These are phyloP conservation scores for Gorsachius goisagi DNA, from an alignment of 2,113 vertebrate genomes.

Conservation along the genomic window DNA sequence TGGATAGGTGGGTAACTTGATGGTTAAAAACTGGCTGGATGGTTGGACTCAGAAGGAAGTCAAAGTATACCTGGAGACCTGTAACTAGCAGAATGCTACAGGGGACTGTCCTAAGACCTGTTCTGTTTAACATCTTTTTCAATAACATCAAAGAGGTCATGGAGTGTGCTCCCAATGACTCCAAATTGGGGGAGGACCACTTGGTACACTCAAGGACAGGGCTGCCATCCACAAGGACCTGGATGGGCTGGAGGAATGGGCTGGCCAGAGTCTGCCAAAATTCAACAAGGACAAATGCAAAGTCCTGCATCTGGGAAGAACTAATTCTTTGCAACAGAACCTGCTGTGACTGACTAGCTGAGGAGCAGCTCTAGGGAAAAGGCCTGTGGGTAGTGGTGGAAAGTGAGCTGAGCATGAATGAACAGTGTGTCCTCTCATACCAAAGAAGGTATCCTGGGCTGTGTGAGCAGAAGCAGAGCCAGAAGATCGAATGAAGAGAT, in stretches of 20 bases:
- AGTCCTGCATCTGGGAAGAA: neutral
- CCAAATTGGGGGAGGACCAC: neutral
- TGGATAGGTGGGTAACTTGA: neutral
- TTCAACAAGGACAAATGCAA: neutral
- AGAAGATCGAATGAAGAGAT: neutral
- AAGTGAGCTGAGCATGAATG: accelerated
- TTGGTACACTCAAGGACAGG: neutral
- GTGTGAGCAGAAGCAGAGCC: neutral
- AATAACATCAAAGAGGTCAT: neutral
- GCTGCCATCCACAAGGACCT: neutral
- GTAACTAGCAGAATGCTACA: neutral
- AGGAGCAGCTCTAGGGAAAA: neutral
- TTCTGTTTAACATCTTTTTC: neutral
- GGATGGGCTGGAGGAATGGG: neutral
- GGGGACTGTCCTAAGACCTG: neutral
- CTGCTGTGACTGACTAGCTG: neutral
- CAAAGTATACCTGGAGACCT: neutral
- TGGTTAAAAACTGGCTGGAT: neutral
- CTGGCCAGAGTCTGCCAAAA: neutral
- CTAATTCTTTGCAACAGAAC: neutral
- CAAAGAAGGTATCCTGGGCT: neutral
- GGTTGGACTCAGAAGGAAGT: neutral
- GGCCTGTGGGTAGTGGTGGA: neutral
- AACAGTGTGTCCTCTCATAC: neutral
- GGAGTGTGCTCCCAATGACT: neutral